Conservation (phyloP, 2,113 vertebrate species). For the Festucalex cinctus region DNA sequence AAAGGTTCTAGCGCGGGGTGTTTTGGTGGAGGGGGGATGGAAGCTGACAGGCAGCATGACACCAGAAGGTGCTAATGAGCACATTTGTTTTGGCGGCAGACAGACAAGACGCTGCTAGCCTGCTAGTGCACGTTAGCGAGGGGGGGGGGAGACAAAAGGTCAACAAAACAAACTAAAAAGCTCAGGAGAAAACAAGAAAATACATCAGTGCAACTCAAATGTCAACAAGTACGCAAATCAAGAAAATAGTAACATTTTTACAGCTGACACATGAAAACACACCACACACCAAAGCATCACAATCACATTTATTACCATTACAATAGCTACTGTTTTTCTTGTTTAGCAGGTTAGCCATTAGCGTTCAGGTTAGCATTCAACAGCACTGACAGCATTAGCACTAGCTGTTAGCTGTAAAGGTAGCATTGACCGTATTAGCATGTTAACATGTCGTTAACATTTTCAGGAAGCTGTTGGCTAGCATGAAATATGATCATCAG, state of each 20-base stretch:
- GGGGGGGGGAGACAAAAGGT: conserved; percentile 70
- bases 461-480: neutral
- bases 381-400: neutral
- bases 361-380: neutral
- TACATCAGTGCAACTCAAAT: conserved; percentile 30
- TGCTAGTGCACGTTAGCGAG: conserved; percentile 12
- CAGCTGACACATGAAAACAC: neutral
- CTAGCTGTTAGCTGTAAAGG: neutral
- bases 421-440: neutral
- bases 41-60: conserved; percentile 46
- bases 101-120: conserved; percentile 41
- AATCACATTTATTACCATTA: neutral
- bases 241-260: conserved; percentile 23
- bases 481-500: neutral
- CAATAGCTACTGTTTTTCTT: neutral
- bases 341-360: neutral
- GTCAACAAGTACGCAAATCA: conserved; percentile 27
- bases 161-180: conserved; percentile 50
- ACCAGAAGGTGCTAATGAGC: conserved; percentile 68
- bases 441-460: neutral
- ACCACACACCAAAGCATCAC: neutral
- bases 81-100: conserved; percentile 66
- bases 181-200: conserved; percentile 57
- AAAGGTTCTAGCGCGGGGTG: conserved; percentile 12
- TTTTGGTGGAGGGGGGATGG: conserved; percentile 17